These are phyloP conservation scores for Liopterus haemorrhoidalis DNA, from an alignment of 2,888 invertebrate genomes.

Conservation along the genomic window DNA sequence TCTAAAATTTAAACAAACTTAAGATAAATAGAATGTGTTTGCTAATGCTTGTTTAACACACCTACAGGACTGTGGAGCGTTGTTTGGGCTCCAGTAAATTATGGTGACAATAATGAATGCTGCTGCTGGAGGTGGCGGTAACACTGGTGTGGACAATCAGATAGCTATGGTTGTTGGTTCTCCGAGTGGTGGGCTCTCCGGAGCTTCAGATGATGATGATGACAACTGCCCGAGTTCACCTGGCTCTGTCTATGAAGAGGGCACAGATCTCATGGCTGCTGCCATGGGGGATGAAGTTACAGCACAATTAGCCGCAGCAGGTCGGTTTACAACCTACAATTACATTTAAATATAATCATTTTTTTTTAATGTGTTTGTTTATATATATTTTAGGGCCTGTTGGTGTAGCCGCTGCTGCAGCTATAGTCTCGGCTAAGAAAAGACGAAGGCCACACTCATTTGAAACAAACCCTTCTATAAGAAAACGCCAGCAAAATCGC, in stretches of 20 bases:
- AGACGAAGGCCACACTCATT: slow-evolving; percentile 92
- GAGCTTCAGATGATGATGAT: slow-evolving; percentile 67
- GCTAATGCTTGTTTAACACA: no score
- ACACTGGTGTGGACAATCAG: slow-evolving; percentile 55
- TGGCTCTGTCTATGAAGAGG: slow-evolving; percentile 72
- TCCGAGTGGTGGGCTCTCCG: slow-evolving; percentile 47
- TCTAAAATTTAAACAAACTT: no score
- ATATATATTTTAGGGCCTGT: slow-evolving; percentile 69
- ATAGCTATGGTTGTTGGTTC: slow-evolving; percentile 56
- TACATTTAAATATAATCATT: slow-evolving; percentile 1
- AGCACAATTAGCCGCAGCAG: slow-evolving; percentile 92
- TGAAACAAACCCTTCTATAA: slow-evolving; percentile 93
- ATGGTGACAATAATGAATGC: slow-evolving; percentile 42
- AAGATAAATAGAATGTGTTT: no score
- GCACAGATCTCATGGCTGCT: slow-evolving; percentile 74
- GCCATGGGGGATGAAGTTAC: slow-evolving; percentile 92
- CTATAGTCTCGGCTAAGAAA: slow-evolving; percentile 92
- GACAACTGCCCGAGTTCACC: slow-evolving; percentile 78
- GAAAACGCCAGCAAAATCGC: slow-evolving; percentile 92
- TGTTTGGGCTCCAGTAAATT: slow-evolving; percentile 18
- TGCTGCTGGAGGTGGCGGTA: slow-evolving; percentile 19
- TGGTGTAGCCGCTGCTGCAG: slow-evolving; percentile 94
- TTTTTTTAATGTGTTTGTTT: slow-evolving; percentile 18
- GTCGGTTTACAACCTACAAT: slow-evolving; percentile 48
- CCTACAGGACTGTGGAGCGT: slow-evolving; percentile 19